Evolutionary conservation across 2,797 vertebrate species (phyloP), one percentile per base, ranked within the genome.

Genomic region (Yasuhikotakia modesta): DNA sequence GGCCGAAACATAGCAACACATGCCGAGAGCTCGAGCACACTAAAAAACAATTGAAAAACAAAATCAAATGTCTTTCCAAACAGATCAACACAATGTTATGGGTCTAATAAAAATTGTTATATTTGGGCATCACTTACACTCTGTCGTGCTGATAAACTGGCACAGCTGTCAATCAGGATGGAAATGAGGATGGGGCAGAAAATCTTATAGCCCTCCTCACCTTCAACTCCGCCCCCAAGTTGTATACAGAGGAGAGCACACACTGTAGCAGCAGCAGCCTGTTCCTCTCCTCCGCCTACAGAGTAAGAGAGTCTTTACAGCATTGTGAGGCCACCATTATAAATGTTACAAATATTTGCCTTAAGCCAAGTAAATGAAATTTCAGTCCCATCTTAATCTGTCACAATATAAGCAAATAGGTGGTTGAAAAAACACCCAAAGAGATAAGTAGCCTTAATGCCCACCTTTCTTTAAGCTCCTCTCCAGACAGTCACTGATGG

Each of bases 1-100:
- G 50, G 95, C 94, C 53, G 95, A 96, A 10, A 99, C 92, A 1
- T 96, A 99, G 84, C 96, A 98, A 90, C 96, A 97, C 93, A 96
- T 87, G 55, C 96, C 96, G 80, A 99, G 88, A 68, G 97, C 93
- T 0, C 87, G 91, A 81, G 97, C 97, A 71, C 96, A 98, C 97
- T 98, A 35, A 78, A 2, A 70, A 77, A 19, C 71, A 4, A 48
- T 4, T 8, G 7, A 58, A 30, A 43, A 7, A 53, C 8, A 52
- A 66, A 65, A 58, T 70, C 22, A 32, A 16, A 16, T 22, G 8
- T 27, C 19, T 53, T 24, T 39, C 35, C 35, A 2, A 53, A 48
- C 7, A 68, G 21, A 7, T 27, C 24, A 45, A 48, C 21, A 45
- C 12, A 16, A 30, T 19, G 48, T 24, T 46, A 57, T 22, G 8